phyloP scores from a whole-genome alignment of 2,797 vertebrate genomes.

The Phaenicophaeus curvirostris region DNA sequence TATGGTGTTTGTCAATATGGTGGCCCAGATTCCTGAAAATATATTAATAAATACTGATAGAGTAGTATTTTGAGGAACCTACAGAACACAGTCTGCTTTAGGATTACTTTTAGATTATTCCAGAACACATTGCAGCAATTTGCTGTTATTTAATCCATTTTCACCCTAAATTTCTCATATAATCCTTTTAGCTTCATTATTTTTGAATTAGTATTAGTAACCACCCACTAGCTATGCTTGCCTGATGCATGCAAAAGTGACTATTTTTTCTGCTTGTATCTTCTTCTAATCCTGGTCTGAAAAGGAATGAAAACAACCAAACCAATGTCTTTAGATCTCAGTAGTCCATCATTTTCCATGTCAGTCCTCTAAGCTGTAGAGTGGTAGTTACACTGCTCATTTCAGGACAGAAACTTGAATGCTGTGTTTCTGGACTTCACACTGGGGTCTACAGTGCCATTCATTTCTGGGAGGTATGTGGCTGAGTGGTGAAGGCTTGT shows the following conservation, averaged over 20 bases:
- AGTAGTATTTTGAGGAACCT: not conserved
- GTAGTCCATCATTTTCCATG: not conserved
- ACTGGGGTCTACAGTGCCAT: not conserved
- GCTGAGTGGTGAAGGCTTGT: not conserved
- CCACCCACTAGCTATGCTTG: not conserved
- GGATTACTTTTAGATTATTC: not conserved
- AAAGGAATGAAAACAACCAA: not conserved
- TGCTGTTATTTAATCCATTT: not conserved
- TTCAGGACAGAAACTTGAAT: not conserved
- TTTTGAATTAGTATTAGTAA: not conserved
- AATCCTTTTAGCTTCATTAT: not conserved
- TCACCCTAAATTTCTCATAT: not conserved
- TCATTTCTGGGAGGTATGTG: not conserved
- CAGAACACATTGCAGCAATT: not conserved
- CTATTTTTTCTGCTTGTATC: not conserved
- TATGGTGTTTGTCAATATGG: accelerated
- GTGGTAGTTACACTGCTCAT: not conserved
- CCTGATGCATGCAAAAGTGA: not conserved
- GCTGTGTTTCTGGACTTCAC: not conserved
- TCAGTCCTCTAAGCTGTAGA: not conserved
- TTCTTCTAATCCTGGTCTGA: not conserved
- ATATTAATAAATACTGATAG: not conserved
- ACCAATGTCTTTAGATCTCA: not conserved
- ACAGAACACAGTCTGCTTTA: not conserved
- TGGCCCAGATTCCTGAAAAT: not conserved